Conservation (phyloP, 1,140 invertebrate genomes). For the Atta colombica region DNA sequence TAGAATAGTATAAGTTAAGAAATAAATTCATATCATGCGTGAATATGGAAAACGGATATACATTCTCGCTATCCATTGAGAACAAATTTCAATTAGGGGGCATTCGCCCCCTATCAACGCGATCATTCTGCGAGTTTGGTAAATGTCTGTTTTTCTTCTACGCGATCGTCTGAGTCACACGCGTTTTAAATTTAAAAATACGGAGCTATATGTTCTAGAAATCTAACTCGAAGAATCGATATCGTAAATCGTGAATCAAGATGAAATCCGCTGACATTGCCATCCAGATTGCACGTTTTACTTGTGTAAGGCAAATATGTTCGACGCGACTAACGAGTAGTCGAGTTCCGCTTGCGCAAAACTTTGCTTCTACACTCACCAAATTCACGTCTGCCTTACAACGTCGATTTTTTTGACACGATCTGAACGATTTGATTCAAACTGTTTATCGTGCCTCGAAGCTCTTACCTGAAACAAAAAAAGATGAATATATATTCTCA, state of each 20-base stretch:
- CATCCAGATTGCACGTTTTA: constrained; percentile 42
- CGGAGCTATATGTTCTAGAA: constrained; percentile 25
- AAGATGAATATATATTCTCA: background rate
- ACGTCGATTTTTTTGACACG: background rate
- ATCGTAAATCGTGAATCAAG: background rate
- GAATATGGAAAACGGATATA: constrained; percentile 42
- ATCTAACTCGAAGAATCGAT: constrained; percentile 40
- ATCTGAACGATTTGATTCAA: background rate
- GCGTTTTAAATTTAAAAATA: constrained; percentile 43
- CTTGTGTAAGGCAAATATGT: constrained; percentile 66
- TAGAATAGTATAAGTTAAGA: background rate
- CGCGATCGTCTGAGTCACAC: background rate
- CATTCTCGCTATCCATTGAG: constrained; percentile 29
- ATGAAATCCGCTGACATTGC: constrained; percentile 62
- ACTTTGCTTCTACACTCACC: constrained; percentile 21
- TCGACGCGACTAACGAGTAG: constrained; percentile 67
- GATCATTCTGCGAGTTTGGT: constrained; percentile 28
- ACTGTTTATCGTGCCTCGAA: background rate
- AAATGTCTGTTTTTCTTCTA: constrained; percentile 48
- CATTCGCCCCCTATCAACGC: constrained; percentile 17
- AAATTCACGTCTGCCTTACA: background rate
- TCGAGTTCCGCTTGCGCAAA: constrained; percentile 29
- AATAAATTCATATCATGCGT: constrained; percentile 35
- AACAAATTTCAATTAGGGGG: constrained; percentile 14
- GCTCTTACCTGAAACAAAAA: constrained; percentile 49